Evolutionary conservation across 2,113 vertebrate species (phyloP).

Genomic region (Crotophaga sulcirostris): DNA sequence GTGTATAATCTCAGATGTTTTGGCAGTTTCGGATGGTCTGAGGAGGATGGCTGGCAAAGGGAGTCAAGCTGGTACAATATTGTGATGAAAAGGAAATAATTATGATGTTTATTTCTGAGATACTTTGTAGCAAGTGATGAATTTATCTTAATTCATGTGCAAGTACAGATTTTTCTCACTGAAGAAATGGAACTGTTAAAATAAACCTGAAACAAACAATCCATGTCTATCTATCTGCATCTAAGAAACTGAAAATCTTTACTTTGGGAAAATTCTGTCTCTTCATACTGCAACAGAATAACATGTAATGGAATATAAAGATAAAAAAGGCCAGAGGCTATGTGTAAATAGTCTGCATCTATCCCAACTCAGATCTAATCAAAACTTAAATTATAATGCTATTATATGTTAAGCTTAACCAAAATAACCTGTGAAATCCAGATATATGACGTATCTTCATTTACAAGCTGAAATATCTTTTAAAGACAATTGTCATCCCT

Average conservation of each 20-base stretch:
- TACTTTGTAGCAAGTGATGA: neutral
- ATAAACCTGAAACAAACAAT: neutral
- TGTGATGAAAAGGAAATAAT: conserved; percentile 32
- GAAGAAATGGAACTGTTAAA: neutral
- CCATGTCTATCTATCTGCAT: neutral
- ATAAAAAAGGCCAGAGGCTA: neutral
- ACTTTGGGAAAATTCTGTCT: neutral
- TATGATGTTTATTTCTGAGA: conserved; percentile 15
- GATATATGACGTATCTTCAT: neutral
- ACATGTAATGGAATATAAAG: neutral
- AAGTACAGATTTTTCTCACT: neutral
- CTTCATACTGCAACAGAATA: neutral
- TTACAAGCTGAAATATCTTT: neutral
- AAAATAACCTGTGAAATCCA: neutral
- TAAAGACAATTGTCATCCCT: neutral
- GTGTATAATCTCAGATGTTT: conserved; percentile 27
- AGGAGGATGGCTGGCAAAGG: conserved; percentile 10
- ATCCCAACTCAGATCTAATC: neutral
- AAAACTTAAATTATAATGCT: neutral
- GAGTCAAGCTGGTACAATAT: conserved; percentile 23
- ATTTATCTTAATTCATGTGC: neutral
- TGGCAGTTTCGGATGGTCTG: conserved; percentile 1
- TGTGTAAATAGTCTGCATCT: neutral
- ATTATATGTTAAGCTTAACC: neutral
- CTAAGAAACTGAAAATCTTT: neutral